A percentile compares a stretch with the other conserved stretches of the same genome.
Conservation (phyloP, 1,140 invertebrate species). For the Trialeurodes vaporariorum region DNA sequence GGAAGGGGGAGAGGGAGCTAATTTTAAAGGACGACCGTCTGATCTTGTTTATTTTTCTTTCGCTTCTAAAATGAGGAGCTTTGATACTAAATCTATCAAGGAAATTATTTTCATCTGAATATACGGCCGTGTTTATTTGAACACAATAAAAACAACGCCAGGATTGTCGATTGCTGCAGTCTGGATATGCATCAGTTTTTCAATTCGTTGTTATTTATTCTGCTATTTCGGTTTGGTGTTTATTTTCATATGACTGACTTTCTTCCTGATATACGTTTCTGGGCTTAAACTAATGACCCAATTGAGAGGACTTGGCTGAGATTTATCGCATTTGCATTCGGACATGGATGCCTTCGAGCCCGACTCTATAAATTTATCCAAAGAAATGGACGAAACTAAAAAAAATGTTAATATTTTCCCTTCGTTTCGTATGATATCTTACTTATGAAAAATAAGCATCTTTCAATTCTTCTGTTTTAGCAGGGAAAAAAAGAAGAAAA, state of each 20-base stretch:
- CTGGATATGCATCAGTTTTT: not conserved
- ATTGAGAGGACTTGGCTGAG: too few relatives aligned
- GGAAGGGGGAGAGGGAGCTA: not conserved
- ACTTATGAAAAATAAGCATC: too few relatives aligned
- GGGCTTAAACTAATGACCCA: too few relatives aligned
- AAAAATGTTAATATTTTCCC: too few relatives aligned
- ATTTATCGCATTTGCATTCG: too few relatives aligned
- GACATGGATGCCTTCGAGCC: too few relatives aligned
- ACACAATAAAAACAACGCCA: not conserved
- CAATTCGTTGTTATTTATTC: not conserved
- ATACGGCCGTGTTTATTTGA: not conserved
- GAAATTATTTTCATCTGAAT: not conserved
- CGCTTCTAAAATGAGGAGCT: not conserved
- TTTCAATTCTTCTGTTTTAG: too few relatives aligned
- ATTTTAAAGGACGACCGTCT: not conserved
- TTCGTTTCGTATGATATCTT: too few relatives aligned
- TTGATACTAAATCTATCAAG: not conserved
- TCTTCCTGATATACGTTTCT: too few relatives aligned
- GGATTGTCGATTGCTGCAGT: not conserved
- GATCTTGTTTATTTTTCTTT: not conserved
- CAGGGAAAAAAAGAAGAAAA: too few relatives aligned
- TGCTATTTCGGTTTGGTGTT: not conserved
- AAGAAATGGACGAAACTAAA: too few relatives aligned
- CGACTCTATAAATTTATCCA: too few relatives aligned
- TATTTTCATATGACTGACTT: not conserved